These are phyloP conservation scores for Pagetopsis macropterus DNA, from an alignment of 2,797 vertebrate genomes.

Conservation along the genomic window DNA sequence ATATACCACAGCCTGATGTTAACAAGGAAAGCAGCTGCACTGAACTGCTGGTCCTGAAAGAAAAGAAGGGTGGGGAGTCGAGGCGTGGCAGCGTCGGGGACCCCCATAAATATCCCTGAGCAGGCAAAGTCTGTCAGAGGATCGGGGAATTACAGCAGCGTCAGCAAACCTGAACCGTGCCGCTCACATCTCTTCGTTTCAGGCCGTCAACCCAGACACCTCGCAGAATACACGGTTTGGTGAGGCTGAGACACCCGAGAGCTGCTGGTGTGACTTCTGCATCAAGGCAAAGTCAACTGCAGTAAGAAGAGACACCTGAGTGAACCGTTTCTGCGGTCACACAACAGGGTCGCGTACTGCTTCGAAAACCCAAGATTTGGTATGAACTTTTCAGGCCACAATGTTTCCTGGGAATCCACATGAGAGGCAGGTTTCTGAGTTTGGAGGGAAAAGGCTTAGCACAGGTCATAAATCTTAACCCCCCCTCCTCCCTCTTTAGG, in stretches of 20 bases:
- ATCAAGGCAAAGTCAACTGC: background rate
- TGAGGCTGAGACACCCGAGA: background rate
- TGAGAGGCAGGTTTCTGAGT: background rate
- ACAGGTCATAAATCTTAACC: background rate
- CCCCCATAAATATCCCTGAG: conserved; percentile 12
- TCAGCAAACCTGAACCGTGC: background rate
- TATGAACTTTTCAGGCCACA: background rate
- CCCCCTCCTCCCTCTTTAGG: no score
- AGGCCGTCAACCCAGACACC: background rate
- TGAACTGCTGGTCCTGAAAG: background rate
- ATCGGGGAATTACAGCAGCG: background rate
- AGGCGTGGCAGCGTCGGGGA: background rate
- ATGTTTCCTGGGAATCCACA: background rate
- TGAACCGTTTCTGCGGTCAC: background rate
- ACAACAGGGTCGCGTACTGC: background rate
- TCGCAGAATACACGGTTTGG: background rate
- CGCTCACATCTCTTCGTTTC: background rate
- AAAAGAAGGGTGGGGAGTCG: background rate
- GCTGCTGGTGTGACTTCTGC: background rate
- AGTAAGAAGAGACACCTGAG: background rate
- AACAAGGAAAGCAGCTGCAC: conserved; percentile 2
- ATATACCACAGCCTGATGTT: background rate
- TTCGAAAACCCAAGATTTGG: conserved; percentile 12
- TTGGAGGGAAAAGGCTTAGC: background rate
- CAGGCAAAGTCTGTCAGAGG: background rate